Base-by-base conservation (phyloP, 2,113 vertebrate genomes). In the Andinoacara biseriatus region DNA sequence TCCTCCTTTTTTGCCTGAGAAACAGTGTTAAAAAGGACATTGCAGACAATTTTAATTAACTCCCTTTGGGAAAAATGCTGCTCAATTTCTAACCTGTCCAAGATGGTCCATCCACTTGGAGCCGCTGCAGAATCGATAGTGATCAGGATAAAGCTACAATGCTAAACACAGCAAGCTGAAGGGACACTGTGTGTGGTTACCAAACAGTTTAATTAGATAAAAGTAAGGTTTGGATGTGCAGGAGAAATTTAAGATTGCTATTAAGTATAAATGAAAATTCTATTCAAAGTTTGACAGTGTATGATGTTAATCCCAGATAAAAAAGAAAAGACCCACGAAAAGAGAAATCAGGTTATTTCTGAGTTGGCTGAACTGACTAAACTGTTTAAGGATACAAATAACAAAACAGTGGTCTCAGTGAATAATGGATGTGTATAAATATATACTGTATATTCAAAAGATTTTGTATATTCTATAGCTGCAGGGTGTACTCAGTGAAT, bases 41-140 rank as follows among this genome's bases (percentile, higher is more conserved):
- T 91, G 80, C 24, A 80, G 43, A 58, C 26, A 2, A 76, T 88
- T 94, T 90, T 88, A 93, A 93, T 93, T 80, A 87, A 83, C 43
- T 88, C 76, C 83, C 87, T 46, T 40, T 74, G 81, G 90, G 74
- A 60, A 56, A 86, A 84, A 85, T 88, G 56, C 60, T 59, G 54
- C 84, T 88, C 86, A 90, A 91, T 93, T 89, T 86, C 56, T 76
- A 89, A 87, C 85, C 85, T 76, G 75, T 77, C 78, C 77, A 56
- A 78, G 82, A 72, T 74, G 79, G 79, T 80, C 80, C 86, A 85
- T 88, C 85, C 74, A 88, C 91, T 85, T 74, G 49, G 38, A 31
- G 5, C 76, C 18, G 5, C 38, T 81, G 79, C 62, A 43, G 18
- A 59, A 78, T 86, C 90, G 60, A 58, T 79, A 80, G 43, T 56